phyloP scores from a whole-genome alignment of 2,888 invertebrate genomes.

The Eilema caniola region DNA sequence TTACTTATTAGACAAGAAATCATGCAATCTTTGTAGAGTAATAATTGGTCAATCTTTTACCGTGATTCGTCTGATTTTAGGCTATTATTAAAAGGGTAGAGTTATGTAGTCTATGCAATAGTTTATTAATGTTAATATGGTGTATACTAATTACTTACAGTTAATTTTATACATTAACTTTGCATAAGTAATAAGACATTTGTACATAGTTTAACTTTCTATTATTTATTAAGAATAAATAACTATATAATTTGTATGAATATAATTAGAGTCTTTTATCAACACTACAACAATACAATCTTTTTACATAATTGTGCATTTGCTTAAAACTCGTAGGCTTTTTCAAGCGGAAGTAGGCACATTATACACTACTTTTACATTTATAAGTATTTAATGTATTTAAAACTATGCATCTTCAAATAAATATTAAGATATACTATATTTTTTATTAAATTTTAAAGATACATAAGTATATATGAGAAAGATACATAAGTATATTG shows the following conservation, averaged over 20 bases:
- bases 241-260: background rate
- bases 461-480: too few species aligned
- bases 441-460: too few species aligned
- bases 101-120: background rate
- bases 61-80: slow-evolving; percentile 22
- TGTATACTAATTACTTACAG: background rate
- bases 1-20: slow-evolving; percentile 7
- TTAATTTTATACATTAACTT: background rate
- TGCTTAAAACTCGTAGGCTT: background rate
- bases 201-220: background rate
- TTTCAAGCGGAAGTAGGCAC: background rate
- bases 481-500: too few species aligned
- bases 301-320: background rate
- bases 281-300: background rate
- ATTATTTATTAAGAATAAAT: background rate
- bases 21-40: background rate
- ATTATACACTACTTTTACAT: background rate
- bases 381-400: background rate
- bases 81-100: background rate
- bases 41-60: slow-evolving; percentile 17
- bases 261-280: background rate
- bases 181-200: background rate
- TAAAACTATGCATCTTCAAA: too few species aligned
- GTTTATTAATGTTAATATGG: background rate
- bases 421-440: background rate